These are phyloP conservation scores for Itoplectis maculator DNA, from an alignment of 2,888 invertebrate genomes.

Conservation along the genomic window DNA sequence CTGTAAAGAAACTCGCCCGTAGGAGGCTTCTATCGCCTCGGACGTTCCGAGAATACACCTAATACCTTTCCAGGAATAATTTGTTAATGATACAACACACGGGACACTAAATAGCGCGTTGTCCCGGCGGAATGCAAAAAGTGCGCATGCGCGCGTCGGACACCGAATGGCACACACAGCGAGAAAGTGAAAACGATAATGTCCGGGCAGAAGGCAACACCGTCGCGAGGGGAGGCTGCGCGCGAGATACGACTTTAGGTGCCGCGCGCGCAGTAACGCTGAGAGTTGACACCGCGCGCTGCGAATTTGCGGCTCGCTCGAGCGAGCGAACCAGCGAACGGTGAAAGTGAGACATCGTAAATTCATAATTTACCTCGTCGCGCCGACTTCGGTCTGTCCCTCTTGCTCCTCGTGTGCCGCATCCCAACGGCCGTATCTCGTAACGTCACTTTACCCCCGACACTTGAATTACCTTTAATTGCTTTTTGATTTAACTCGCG, in stretches of 20 bases:
- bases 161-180: slow-evolving; percentile 14
- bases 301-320: slow-evolving; percentile 16
- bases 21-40: background rate
- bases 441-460: slow-evolving; percentile 12
- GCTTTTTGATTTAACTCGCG: slow-evolving; percentile 65
- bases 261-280: slow-evolving; percentile 14
- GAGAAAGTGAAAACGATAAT: slow-evolving; percentile 69
- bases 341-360: slow-evolving; percentile 72
- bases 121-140: slow-evolving; percentile 70
- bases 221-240: slow-evolving; percentile 15
- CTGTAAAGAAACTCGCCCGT: background rate
- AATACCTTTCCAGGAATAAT: slow-evolving; percentile 74
- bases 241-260: slow-evolving; percentile 53
- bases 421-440: slow-evolving; percentile 5
- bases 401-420: background rate
- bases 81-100: slow-evolving; percentile 75
- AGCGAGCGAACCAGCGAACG: slow-evolving; percentile 33
- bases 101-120: slow-evolving; percentile 71
- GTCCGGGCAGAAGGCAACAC: too few relatives aligned
- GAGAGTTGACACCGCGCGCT: slow-evolving; percentile 43
- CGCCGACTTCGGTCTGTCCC: background rate
- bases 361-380: slow-evolving; percentile 67
- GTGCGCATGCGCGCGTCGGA: slow-evolving; percentile 36
- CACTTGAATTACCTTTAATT: slow-evolving; percentile 66
- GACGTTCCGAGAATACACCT: slow-evolving; percentile 21